Percentiles rank a stretch among this genome's conserved stretches.
Evolutionary conservation across 2,888 invertebrate species (phyloP).

Genomic region (Cerastis leucographa): DNA sequence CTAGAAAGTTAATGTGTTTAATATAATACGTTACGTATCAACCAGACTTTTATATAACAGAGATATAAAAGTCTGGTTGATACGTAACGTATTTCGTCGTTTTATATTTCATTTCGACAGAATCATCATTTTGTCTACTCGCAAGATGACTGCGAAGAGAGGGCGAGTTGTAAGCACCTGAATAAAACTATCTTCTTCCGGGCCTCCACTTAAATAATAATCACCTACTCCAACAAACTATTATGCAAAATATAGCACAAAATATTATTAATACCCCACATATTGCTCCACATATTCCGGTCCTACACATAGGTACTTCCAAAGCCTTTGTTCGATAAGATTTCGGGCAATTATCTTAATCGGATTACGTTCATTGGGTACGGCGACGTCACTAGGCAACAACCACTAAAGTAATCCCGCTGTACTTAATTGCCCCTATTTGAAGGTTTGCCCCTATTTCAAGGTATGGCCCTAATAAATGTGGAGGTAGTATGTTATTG

Average conservation of each 20-base stretch:
- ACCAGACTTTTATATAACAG: neutral
- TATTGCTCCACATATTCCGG: constrained; percentile 32
- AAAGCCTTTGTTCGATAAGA: constrained; percentile 81
- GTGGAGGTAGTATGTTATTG: constrained; percentile 50
- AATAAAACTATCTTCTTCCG: neutral
- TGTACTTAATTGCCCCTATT: constrained; percentile 84
- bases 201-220: constrained; percentile 6
- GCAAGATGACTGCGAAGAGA: neutral
- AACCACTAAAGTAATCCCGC: constrained; percentile 85
- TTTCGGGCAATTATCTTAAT: constrained; percentile 89
- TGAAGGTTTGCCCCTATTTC: constrained; percentile 69
- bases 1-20: neutral
- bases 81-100: no score
- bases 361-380: constrained; percentile 83
- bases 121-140: neutral
- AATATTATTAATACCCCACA: constrained; percentile 41
- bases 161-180: neutral
- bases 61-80: no score
- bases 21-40: neutral
- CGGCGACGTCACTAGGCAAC: constrained; percentile 89
- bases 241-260: constrained; percentile 11
- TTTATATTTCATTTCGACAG: neutral
- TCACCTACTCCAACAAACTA: neutral
- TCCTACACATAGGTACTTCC: constrained; percentile 49
- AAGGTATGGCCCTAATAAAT: constrained; percentile 68